phyloP scores from a whole-genome alignment of 2,888 invertebrate species.

The Platycheirus rosarum region DNA sequence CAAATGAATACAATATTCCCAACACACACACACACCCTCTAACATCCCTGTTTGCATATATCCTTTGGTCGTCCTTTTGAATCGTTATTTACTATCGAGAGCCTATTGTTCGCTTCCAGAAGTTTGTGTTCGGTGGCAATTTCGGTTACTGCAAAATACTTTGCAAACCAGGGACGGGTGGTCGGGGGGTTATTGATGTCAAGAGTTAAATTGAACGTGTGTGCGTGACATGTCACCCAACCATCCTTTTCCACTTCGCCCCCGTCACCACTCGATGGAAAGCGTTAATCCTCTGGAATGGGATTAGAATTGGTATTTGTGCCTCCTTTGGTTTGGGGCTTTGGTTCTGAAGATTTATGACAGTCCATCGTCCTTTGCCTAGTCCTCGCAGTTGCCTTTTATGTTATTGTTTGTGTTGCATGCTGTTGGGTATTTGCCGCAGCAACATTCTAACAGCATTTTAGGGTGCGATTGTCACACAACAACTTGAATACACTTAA shows the following conservation, averaged over 20 bases:
- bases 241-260: not conserved
- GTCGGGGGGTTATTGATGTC: no score
- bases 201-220: conserved; percentile 49
- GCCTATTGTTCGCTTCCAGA: conserved; percentile 50
- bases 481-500: conserved; percentile 36
- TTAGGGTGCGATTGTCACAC: not conserved
- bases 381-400: conserved; percentile 24
- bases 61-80: conserved; percentile 26
- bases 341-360: conserved; percentile 65
- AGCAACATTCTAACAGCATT: conserved; percentile 49
- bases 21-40: not conserved
- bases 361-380: conserved; percentile 53
- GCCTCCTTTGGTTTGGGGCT: conserved; percentile 37
- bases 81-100: conserved; percentile 56
- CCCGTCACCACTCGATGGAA: conserved; percentile 30
- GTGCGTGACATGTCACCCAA: conserved; percentile 58
- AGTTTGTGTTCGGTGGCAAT: conserved; percentile 41
- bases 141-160: conserved; percentile 50
- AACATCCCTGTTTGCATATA: conserved; percentile 15
- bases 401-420: conserved; percentile 46
- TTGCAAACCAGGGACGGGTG: not conserved
- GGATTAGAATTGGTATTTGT: conserved; percentile 60
- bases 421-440: conserved; percentile 16
- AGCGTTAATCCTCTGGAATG: conserved; percentile 67
- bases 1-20: conserved; percentile 19